Evolutionary conservation across 2,888 invertebrate species (phyloP).

Genomic region (Plagodis dolabraria): DNA sequence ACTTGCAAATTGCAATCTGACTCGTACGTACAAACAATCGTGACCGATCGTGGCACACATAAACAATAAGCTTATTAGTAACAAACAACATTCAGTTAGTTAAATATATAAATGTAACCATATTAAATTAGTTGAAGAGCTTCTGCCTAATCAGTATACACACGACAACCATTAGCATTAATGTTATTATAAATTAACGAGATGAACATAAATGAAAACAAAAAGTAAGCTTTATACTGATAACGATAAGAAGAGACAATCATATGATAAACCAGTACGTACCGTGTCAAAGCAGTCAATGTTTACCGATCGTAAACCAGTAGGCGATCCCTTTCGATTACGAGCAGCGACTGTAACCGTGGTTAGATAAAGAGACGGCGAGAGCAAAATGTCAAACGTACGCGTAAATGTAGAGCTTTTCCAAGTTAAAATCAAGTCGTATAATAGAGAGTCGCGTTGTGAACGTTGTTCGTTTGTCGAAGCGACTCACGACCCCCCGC

Average conservation of each 20-base stretch:
- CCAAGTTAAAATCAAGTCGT: conserved; percentile 67
- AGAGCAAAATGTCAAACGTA: conserved; percentile 63
- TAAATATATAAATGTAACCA: too few species aligned
- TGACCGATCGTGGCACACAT: conserved; percentile 22
- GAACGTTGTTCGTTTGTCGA: conserved; percentile 58
- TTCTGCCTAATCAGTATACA: conserved; percentile 1
- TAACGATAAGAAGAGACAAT: conserved; percentile 48
- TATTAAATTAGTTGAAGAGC: too few species aligned
- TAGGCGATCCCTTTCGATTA: conserved; percentile 62
- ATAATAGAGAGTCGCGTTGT: conserved; percentile 51
- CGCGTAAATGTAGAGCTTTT: conserved; percentile 68
- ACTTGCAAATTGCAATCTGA: conserved; percentile 56
- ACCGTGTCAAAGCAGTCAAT: conserved; percentile 70
- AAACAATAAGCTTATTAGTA: background rate
- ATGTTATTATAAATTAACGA: conserved; percentile 2
- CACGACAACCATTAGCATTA: background rate
- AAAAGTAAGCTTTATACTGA: conserved; percentile 47
- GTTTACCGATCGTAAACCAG: conserved; percentile 65
- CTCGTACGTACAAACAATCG: conserved; percentile 30
- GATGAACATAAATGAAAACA: conserved; percentile 38
- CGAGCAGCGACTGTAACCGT: conserved; percentile 58
- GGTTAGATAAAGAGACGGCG: conserved; percentile 59
- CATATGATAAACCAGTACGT: conserved; percentile 58
- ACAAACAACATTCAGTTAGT: too few species aligned
- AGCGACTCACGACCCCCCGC: conserved; percentile 79